A percentile compares a stretch with the other conserved stretches of the same genome.
Conservation (phyloP, 1,140 invertebrate genomes). For the Triops longicaudatus region DNA sequence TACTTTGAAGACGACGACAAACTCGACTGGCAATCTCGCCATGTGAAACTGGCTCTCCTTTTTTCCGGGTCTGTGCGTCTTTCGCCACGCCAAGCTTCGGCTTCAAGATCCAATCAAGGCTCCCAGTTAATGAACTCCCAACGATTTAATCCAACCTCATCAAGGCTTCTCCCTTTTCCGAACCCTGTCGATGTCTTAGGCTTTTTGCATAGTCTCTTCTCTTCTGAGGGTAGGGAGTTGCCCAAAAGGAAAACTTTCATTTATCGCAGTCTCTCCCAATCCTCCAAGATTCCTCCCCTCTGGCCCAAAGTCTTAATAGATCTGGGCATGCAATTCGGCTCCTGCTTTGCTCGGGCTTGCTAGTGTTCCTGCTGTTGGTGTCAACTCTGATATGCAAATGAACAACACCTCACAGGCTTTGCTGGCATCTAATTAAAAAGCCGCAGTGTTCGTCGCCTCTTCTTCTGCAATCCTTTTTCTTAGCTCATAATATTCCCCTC, state of each 20-base stretch:
- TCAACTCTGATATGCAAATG: conserved; percentile 15
- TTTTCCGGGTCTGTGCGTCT: background rate
- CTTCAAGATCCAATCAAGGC: background rate
- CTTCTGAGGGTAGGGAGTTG: background rate
- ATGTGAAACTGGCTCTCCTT: background rate
- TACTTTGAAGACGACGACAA: background rate
- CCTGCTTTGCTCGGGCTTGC: background rate
- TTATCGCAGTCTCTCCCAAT: background rate
- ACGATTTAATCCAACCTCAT: conserved; percentile 8
- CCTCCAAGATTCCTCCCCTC: background rate
- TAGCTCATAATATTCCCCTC: background rate
- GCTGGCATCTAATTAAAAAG: conserved; percentile 1
- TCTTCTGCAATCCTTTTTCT: background rate
- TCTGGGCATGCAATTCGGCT: background rate
- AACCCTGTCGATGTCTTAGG: background rate
- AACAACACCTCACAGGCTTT: conserved; percentile 1
- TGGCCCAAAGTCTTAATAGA: background rate
- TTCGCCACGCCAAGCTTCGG: background rate
- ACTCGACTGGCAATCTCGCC: background rate
- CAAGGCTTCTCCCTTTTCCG: background rate
- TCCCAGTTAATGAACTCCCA: conserved; percentile 6
- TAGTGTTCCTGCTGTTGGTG: background rate
- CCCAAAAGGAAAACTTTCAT: background rate
- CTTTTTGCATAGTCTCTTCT: background rate
- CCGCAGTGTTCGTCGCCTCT: background rate